Base-by-base conservation (phyloP, 1,140 invertebrate species). In the Drosophila paulistorum region DNA sequence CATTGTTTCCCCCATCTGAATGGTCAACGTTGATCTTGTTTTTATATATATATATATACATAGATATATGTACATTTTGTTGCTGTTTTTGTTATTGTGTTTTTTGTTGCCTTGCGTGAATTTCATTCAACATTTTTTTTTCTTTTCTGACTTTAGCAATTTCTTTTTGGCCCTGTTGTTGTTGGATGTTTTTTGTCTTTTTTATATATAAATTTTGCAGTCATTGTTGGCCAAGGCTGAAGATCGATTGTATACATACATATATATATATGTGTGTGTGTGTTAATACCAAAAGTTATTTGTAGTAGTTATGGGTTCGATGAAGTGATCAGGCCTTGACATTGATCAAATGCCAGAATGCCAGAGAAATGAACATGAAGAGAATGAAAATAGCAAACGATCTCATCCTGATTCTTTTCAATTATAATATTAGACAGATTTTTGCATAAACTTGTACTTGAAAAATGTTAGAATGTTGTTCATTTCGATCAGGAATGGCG, bases 251-350 rank as follows among this genome's bases (percentile, higher is more conserved):
- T 61, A n/a, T 61, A 30, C 30, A 26, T 26, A 26, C 5, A 5
- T 26, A 17, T 26, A 5, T 26, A 6, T 30, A 7, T 30, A 1
- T 30, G 23, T 61, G 26, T 62, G 55, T 42, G 14, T 48, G 57
- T 39, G 39, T 60, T 69, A 60, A 54, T 61, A 70, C 73, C 60
- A 33, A 77, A 35, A 66, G 57, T 39, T 35, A 30, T 77, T 51
- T 45, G 3, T 37, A 51, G 72, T 76, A 69, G 72, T 76, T 77
- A 70, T 71, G 73, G 59, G 45, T 58, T 68, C 66, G 79, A 85
- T 85, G 76, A 86, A 86, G 82, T 77, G 82, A 86, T 87, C 82
- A 87, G 83, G 82, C 83, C 82, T 86, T 86, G 82, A 86, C 82
- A 87, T 86, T 86, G 79, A 87, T 77, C 74, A 77, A 77, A 70